Percentiles rank a stretch among this genome's conserved stretches.
phyloP scores from a whole-genome alignment of 2,113 vertebrate species.

The Phrynosoma blainvillii region DNA sequence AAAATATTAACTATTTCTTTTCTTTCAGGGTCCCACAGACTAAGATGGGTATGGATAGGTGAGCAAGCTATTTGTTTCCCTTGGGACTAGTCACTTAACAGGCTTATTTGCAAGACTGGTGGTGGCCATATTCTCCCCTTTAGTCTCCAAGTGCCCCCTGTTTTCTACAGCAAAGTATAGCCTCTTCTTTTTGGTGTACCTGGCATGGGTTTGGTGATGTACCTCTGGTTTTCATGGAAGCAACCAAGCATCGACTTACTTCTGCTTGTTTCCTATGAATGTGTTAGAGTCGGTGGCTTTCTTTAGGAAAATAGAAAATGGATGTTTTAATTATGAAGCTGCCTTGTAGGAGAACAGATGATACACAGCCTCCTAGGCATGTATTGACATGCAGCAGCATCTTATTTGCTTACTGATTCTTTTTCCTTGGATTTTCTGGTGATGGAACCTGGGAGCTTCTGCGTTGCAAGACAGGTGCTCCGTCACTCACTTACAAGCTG shows the following conservation, averaged over 20 bases:
- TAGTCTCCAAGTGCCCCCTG: neutral
- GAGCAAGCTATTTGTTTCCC: neutral
- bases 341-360: neutral
- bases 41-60: neutral
- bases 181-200: neutral
- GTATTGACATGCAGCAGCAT: no score
- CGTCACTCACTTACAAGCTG: neutral
- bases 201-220: neutral
- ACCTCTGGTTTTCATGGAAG: neutral
- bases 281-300: constrained; percentile 24
- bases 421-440: neutral
- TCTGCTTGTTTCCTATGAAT: constrained; percentile 56
- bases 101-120: neutral
- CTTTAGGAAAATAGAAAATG: constrained; percentile 39
- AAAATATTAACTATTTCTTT: neutral
- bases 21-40: neutral
- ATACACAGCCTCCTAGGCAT: neutral
- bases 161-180: neutral
- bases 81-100: neutral
- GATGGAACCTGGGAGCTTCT: neutral
- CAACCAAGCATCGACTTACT: constrained; percentile 31
- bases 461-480: neutral
- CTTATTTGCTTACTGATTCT: neutral
- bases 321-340: constrained; percentile 48
- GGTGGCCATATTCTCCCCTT: neutral